Base-by-base conservation (phyloP, 2,113 vertebrate genomes). In the Galbula dea region DNA sequence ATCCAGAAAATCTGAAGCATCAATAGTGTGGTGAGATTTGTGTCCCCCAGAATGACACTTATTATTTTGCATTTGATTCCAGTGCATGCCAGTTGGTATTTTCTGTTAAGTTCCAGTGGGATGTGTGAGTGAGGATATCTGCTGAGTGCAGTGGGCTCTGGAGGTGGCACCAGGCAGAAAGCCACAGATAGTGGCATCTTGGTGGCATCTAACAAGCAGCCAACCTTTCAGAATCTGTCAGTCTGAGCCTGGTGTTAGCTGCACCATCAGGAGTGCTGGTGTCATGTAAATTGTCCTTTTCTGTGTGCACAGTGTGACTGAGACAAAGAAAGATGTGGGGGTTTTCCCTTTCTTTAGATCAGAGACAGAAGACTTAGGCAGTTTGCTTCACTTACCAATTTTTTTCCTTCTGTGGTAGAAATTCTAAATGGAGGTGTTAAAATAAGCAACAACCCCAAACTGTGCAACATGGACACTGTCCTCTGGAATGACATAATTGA, bases 401-500 rank as follows among this genome's bases (percentile, higher is more conserved):
- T 39, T 76, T 87, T 87, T 48, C 20, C 49, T 90, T 88, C 41
- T 1, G 6, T 92, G 37, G 17, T 89, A 99, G 99, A 99, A 97
- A 99, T 99, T 89, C 97, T 99, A 59, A 98, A 97, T 27, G 99
- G 99, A 48, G 98, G 98, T 11, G 98, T 99, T 26, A 98, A 97
- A 49, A 97, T 99, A 93, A 88, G 74, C 73, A 97, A 55, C 66
- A 98, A 99, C 89, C 98, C 95, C 6, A 65, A 95, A 52, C 96
- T 99, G 27, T 99, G 99, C 97, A 98, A 98, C 51, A 89, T 98
- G 95, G 98, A 98, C 37, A 98, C 98, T 22, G 98, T 99, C 89
- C 97, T 98, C 62, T 99, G 99, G 99, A 91, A 93, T 6, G 99
- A 99, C 89, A 99, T 99, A 20, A 89, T 99, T 36, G 96, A 98